These are phyloP conservation scores for Entelurus aequoreus DNA, from an alignment of 2,113 vertebrate species.

Conservation along the genomic window DNA sequence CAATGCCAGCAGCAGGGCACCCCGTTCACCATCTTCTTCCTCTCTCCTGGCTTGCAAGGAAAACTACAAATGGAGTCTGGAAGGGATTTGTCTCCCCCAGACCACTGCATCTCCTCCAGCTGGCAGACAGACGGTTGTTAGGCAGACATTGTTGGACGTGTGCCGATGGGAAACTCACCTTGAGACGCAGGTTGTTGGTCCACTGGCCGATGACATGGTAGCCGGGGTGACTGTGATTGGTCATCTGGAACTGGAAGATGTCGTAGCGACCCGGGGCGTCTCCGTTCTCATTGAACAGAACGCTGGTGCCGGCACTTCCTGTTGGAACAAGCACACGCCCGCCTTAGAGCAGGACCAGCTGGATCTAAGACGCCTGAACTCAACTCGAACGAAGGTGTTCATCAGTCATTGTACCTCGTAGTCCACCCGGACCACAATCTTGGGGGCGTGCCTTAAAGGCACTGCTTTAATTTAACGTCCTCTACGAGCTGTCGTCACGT, in stretches of 20 bases:
- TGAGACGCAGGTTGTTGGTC: constrained; percentile 80
- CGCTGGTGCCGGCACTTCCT: constrained; percentile 86
- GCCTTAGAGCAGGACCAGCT: no score
- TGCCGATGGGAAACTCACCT: constrained; percentile 57
- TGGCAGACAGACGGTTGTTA: constrained; percentile 29
- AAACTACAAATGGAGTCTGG: constrained; percentile 83
- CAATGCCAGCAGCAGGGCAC: constrained; percentile 85
- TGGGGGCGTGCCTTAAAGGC: no score
- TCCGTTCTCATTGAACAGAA: constrained; percentile 88
- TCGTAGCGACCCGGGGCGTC: constrained; percentile 89
- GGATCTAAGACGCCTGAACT: no score
- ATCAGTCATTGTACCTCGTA: no score
- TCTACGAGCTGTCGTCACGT: no score
- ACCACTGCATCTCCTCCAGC: constrained; percentile 84
- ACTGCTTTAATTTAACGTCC: no score
- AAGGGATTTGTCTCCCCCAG: constrained; percentile 61
- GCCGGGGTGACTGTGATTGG: constrained; percentile 76
- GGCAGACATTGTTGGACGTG: background rate
- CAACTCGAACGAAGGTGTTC: no score
- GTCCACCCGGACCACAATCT: no score
- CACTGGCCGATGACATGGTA: constrained; percentile 85
- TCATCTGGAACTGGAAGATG: constrained; percentile 90
- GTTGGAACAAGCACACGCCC: constrained; percentile 8
- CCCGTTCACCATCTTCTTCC: constrained; percentile 83
- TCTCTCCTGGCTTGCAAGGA: constrained; percentile 74